Percentiles rank a stretch among this genome's conserved stretches.
Evolutionary conservation across 2,797 vertebrate species (phyloP).

Genomic region (Lepidocolaptes lacrymiger): DNA sequence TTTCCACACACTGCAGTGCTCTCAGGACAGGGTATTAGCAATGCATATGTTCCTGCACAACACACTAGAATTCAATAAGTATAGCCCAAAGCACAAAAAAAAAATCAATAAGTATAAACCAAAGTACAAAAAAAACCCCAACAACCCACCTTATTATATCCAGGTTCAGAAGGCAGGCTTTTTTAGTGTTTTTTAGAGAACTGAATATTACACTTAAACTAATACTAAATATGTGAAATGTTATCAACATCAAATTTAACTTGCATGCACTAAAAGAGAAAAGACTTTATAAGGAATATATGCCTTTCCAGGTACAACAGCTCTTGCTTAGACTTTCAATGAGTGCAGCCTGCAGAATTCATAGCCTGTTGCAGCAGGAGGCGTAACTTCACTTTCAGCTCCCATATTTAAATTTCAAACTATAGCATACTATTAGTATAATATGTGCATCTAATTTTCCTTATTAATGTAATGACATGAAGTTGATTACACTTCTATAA

Average conservation of each 20-base stretch:
- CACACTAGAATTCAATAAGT: not conserved
- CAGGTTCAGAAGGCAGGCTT: not conserved
- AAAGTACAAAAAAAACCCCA: not conserved
- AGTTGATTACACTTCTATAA: not conserved
- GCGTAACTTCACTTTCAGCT: not conserved
- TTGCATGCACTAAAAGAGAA: not conserved
- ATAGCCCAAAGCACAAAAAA: not conserved
- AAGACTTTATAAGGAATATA: not conserved
- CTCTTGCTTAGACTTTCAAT: not conserved
- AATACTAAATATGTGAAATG: not conserved
- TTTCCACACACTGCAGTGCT: not conserved
- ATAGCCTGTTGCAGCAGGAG: not conserved
- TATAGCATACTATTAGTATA: not conserved
- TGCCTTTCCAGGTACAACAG: not conserved
- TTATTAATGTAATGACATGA: not conserved
- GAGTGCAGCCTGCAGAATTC: not conserved
- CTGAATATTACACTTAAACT: not conserved
- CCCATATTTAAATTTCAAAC: conserved; percentile 3
- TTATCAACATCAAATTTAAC: not conserved
- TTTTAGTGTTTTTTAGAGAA: not conserved
- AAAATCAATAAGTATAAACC: not conserved
- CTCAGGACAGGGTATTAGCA: not conserved
- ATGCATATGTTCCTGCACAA: not conserved
- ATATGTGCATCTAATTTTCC: conserved; percentile 15
- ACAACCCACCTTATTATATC: not conserved